Conservation (phyloP, 2,888 invertebrate species). For the Temnothorax ravouxi region DNA sequence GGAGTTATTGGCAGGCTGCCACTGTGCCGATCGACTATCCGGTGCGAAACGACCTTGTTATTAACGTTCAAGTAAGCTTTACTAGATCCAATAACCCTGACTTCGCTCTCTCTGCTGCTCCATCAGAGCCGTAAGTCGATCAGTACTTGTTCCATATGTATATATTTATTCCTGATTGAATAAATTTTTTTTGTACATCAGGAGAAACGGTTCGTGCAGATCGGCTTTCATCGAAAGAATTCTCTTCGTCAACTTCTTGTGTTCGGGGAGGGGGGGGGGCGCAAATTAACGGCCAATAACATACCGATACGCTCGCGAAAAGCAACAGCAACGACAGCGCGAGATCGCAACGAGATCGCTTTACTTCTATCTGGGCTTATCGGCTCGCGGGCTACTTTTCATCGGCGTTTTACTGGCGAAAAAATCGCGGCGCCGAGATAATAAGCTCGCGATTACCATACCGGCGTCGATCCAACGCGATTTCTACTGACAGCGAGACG, state of each 20-base stretch:
- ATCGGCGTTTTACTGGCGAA: slow-evolving; percentile 12
- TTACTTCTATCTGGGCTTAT: slow-evolving; percentile 17
- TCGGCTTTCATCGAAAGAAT: not conserved
- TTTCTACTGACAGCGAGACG: slow-evolving; percentile 31
- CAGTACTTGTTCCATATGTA: not conserved
- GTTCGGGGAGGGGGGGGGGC: not conserved
- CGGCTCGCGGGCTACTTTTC: slow-evolving; percentile 25
- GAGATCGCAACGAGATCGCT: not conserved
- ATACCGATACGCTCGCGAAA: not conserved
- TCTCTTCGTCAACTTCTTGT: not conserved
- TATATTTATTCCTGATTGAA: slow-evolving; percentile 9
- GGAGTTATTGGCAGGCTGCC: slow-evolving; percentile 77
- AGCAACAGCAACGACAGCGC: slow-evolving; percentile 4
- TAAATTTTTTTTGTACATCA: not conserved
- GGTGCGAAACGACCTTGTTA: slow-evolving; percentile 78
- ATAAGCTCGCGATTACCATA: slow-evolving; percentile 53
- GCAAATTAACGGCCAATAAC: slow-evolving; percentile 15
- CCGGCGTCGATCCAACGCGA: slow-evolving; percentile 35
- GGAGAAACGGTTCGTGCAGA: not conserved
- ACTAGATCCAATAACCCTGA: slow-evolving; percentile 65
- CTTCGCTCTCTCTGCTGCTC: slow-evolving; percentile 34
- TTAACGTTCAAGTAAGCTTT: slow-evolving; percentile 78
- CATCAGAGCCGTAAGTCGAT: slow-evolving; percentile 3
- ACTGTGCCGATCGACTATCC: slow-evolving; percentile 74
- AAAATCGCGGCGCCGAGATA: slow-evolving; percentile 48